phyloP scores from a whole-genome alignment of 2,797 vertebrate genomes.

The Myripristis murdjan region DNA sequence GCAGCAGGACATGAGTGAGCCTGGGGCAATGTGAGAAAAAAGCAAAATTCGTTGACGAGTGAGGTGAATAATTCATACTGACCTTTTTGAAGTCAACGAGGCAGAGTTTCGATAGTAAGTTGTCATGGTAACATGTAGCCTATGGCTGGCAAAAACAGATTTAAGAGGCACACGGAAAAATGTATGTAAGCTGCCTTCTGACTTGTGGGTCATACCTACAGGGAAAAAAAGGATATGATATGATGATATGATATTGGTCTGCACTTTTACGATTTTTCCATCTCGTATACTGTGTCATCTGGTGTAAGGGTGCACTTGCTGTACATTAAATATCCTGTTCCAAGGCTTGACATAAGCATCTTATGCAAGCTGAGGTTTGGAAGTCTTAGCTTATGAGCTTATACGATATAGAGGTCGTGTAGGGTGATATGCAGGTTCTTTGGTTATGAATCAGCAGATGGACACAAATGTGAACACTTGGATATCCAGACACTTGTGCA shows the following conservation, averaged over 20 bases:
- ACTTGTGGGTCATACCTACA: too few species aligned
- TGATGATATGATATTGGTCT: too few species aligned
- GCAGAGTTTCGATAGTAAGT: not conserved
- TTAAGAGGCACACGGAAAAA: not conserved
- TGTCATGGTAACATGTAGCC: not conserved
- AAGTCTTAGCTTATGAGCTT: not conserved
- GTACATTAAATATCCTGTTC: not conserved
- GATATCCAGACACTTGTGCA: not conserved
- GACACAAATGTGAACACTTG: too few species aligned
- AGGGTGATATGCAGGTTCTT: conserved; percentile 19
- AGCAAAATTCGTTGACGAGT: not conserved
- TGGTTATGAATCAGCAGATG: not conserved
- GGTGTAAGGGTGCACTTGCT: too few species aligned
- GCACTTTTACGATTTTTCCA: too few species aligned
- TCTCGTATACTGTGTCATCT: too few species aligned
- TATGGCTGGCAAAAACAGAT: not conserved
- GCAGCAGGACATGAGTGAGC: not conserved
- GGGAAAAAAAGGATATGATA: too few species aligned
- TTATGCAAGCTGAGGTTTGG: not conserved
- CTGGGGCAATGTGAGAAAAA: not conserved
- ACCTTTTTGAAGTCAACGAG: not conserved
- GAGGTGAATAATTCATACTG: conserved; percentile 16
- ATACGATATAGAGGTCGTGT: conserved; percentile 23
- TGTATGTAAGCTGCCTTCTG: not conserved
- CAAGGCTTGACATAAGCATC: conserved; percentile 20